Conservation (phyloP, 2,113 vertebrate genomes). For the Pseudopipra pipra region DNA sequence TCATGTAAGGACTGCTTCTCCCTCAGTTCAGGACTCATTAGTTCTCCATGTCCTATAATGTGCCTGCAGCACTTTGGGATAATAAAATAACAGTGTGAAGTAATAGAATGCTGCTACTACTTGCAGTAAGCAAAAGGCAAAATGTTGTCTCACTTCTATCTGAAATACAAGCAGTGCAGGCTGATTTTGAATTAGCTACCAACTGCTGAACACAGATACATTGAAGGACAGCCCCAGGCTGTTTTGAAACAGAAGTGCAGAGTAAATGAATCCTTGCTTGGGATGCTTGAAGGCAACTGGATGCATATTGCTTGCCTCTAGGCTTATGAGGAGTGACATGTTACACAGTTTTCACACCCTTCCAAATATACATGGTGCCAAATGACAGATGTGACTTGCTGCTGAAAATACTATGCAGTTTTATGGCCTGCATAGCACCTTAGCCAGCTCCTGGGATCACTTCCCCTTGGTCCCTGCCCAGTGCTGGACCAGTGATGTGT, state of each 20-base stretch:
- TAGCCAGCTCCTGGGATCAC: neutral
- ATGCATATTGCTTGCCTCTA: neutral
- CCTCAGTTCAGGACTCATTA: conserved; percentile 11
- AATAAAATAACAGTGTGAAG: conserved; percentile 29
- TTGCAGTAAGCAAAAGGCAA: conserved; percentile 17
- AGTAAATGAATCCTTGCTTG: conserved; percentile 9
- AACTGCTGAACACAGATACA: neutral
- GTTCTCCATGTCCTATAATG: neutral
- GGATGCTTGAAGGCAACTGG: conserved; percentile 38
- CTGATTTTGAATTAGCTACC: conserved; percentile 3
- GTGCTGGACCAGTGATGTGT: fast-evolving
- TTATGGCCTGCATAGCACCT: neutral
- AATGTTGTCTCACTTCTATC: neutral
- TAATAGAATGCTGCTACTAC: neutral
- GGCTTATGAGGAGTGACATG: neutral
- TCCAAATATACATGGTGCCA: neutral
- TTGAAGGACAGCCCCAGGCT: conserved; percentile 22
- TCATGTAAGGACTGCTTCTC: neutral
- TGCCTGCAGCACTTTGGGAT: conserved; percentile 4
- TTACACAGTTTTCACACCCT: neutral
- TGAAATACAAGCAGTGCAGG: neutral
- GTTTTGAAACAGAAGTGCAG: conserved; percentile 46
- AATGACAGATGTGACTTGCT: neutral
- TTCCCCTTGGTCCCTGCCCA: neutral
- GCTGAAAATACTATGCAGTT: neutral